Evolutionary conservation across 1,140 invertebrate genomes (phyloP), one percentile per base, ranked within the genome.

Genomic region (Drosophila sp.): DNA sequence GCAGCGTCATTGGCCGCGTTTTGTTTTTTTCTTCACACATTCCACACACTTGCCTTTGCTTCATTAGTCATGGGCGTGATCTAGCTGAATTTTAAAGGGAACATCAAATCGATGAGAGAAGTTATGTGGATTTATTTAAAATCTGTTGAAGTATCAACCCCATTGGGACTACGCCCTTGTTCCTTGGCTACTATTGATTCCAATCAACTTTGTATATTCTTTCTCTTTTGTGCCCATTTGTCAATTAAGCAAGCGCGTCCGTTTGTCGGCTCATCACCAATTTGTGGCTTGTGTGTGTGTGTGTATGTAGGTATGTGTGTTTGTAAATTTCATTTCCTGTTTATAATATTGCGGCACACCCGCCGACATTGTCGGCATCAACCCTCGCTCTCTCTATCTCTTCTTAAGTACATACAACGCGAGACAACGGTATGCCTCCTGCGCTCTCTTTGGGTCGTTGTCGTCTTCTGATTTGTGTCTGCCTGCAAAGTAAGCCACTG

Each of bases 271-370:
- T 72, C 80, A 80, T 85, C 81, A 80, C 54, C 81, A 80, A 86
- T 78, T 75, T 82, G 73, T 70, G 47, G 44, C 25, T 17, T 40
- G 27, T 60, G 27, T 11, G n/a, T 6, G 54, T 32, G 25, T 70
- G 30, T 56, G 25, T 76, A 17, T 17, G 17, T 17, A 17, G 17
- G 41, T 77, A 44, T 62, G 56, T 70, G 83, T 85, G 75, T 86
- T 79, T 72, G 84, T 87, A 89, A 89, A 87, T 87, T 87, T 74
- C 85, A 87, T 87, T 87, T 87, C 84, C 84, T 87, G 84, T 87
- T 87, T 87, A 80, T 87, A 87, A 83, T 89, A 70, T 70, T 87
- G 80, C 66, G 69, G 64, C 81, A 75, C 67, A 66, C 61, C 55
- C 72, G 40, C 66, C 25, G 40, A 25, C 57, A 35, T n/a, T 40